phyloP scores from a whole-genome alignment of 2,888 invertebrate species.

The Macrophya alboannulata region DNA sequence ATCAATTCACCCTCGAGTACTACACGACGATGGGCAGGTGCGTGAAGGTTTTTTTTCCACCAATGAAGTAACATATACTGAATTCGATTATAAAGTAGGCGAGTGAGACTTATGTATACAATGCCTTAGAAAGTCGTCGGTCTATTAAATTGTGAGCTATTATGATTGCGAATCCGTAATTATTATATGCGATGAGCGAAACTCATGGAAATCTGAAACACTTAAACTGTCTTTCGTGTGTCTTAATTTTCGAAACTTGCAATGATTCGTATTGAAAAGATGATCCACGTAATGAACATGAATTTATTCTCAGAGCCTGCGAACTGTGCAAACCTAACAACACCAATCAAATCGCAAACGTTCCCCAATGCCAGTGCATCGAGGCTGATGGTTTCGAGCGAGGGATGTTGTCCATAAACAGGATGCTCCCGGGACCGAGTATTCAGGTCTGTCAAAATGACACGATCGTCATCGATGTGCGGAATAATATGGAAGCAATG shows the following conservation, averaged over 20 bases:
- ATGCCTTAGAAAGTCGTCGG: conserved; percentile 43
- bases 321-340: conserved; percentile 62
- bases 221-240: not conserved
- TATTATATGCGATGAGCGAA: not conserved
- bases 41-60: conserved; percentile 50
- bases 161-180: conserved; percentile 7
- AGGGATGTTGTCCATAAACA: conserved; percentile 62
- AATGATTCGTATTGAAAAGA: not conserved
- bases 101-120: conserved; percentile 17
- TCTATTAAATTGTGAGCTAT: not conserved
- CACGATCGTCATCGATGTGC: conserved; percentile 49
- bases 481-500: conserved; percentile 47
- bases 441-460: conserved; percentile 51
- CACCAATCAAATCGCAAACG: conserved; percentile 61
- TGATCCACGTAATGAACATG: not conserved
- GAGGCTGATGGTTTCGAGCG: conserved; percentile 65
- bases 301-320: conserved; percentile 63
- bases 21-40: conserved; percentile 91
- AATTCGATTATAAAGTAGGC: not conserved
- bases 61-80: not conserved
- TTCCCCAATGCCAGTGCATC: conserved; percentile 66
- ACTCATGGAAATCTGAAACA: not conserved
- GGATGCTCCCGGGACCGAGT: conserved; percentile 68
- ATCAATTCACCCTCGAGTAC: conserved; percentile 91
- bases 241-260: not conserved